These are phyloP conservation scores for Percopsis transmontana DNA, from an alignment of 2,113 vertebrate species.

Conservation along the genomic window DNA sequence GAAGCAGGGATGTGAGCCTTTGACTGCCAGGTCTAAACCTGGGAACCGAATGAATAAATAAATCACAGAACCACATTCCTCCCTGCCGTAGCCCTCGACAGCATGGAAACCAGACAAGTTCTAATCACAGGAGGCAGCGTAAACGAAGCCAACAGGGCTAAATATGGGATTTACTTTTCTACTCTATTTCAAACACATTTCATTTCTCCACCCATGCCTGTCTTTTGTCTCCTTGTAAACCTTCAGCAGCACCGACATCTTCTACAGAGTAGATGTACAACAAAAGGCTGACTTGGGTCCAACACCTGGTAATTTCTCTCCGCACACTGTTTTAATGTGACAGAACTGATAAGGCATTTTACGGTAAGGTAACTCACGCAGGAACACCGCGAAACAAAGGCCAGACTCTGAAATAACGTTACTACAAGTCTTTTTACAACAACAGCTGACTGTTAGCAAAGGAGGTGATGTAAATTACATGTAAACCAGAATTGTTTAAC, in stretches of 20 bases:
- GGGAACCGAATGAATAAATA: not conserved
- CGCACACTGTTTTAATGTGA: constrained; percentile 10
- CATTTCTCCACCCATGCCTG: constrained; percentile 14
- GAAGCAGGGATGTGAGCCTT: too few species aligned
- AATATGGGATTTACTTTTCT: constrained; percentile 15
- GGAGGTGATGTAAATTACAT: too few species aligned
- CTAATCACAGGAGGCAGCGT: not conserved
- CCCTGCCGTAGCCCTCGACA: not conserved
- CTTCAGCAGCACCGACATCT: constrained; percentile 24
- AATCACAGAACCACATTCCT: not conserved
- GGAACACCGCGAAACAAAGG: too few species aligned
- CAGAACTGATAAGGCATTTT: constrained; percentile 20
- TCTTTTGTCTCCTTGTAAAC: constrained; percentile 11
- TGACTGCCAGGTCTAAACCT: too few species aligned
- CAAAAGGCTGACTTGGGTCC: too few species aligned
- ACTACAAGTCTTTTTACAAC: too few species aligned
- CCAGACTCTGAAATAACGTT: too few species aligned
- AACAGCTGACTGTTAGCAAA: too few species aligned
- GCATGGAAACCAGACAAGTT: not conserved
- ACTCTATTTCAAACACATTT: constrained; percentile 33
- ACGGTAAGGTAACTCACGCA: not conserved
- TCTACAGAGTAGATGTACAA: too few species aligned
- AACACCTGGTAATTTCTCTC: too few species aligned
- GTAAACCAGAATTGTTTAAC: too few species aligned
- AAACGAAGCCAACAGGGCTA: constrained; percentile 13